phyloP scores from a whole-genome alignment of 2,113 vertebrate genomes.

The Dascyllus trimaculatus region DNA sequence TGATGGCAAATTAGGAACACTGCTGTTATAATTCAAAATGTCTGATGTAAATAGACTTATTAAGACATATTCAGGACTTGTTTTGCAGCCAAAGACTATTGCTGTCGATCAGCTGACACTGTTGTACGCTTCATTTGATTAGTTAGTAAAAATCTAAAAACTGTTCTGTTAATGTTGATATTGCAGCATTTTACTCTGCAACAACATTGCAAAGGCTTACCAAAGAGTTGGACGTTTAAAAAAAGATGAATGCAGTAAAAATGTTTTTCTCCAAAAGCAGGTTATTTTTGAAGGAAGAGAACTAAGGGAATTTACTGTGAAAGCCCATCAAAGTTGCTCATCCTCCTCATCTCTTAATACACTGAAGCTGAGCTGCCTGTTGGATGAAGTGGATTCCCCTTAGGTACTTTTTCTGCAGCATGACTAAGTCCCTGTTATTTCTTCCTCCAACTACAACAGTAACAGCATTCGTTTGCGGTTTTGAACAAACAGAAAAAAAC shows the following conservation, averaged over 20 bases:
- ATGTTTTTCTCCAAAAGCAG: constrained; percentile 27
- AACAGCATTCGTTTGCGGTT: constrained; percentile 53
- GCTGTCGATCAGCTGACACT: too few species aligned
- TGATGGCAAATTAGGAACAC: too few species aligned
- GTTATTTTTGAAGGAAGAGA: constrained; percentile 44
- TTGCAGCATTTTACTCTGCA: not conserved
- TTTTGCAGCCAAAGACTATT: too few species aligned
- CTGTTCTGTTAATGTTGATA: not conserved
- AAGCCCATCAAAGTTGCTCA: constrained; percentile 61
- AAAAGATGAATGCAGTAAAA: constrained; percentile 10
- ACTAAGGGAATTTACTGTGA: constrained; percentile 50
- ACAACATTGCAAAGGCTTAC: not conserved
- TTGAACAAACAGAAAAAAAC: constrained; percentile 33
- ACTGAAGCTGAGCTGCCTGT: constrained; percentile 51
- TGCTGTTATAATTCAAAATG: too few species aligned
- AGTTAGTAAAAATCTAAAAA: too few species aligned
- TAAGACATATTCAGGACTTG: too few species aligned
- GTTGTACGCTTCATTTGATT: too few species aligned
- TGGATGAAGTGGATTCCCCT: constrained; percentile 65
- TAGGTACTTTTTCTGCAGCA: constrained; percentile 58
- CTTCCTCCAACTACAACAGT: constrained; percentile 51
- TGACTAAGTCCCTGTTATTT: constrained; percentile 66
- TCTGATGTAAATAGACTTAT: too few species aligned
- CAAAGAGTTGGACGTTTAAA: not conserved
- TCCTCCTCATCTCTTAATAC: constrained; percentile 65